These are phyloP conservation scores for Calephelis perditalis DNA, from an alignment of 2,888 invertebrate species.

Conservation along the genomic window DNA sequence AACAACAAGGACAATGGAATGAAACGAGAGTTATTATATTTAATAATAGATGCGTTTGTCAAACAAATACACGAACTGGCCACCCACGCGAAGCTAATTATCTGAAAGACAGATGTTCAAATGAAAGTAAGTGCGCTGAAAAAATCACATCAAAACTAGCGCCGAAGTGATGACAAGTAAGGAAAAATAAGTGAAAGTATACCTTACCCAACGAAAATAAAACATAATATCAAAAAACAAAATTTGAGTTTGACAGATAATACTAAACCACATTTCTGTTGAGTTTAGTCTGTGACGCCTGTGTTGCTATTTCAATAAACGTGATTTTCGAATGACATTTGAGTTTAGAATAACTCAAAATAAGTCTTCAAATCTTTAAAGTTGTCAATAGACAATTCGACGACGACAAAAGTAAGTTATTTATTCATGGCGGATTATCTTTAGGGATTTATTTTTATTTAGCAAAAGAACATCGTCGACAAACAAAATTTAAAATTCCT, in stretches of 20 bases:
- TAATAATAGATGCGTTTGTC: constrained; percentile 49
- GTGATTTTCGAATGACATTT: background rate
- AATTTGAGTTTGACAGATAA: constrained; percentile 13
- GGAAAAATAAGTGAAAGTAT: constrained; percentile 19
- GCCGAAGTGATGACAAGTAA: constrained; percentile 60
- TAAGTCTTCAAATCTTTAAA: constrained; percentile 34
- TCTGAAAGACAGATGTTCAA: constrained; percentile 63
- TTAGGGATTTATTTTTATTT: constrained; percentile 53
- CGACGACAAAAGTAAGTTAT: constrained; percentile 67
- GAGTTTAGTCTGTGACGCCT: background rate
- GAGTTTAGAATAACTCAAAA: background rate
- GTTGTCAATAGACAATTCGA: constrained; percentile 68
- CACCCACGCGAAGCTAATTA: constrained; percentile 62
- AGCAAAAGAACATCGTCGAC: constrained; percentile 55
- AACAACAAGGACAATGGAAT: constrained; percentile 55
- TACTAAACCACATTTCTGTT: background rate
- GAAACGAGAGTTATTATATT: constrained; percentile 52
- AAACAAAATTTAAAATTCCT: constrained; percentile 53
- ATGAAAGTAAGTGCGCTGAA: constrained; percentile 59
- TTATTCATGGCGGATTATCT: constrained; percentile 74
- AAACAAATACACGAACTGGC: constrained; percentile 43
- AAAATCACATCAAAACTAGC: constrained; percentile 72
- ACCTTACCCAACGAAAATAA: constrained; percentile 21
- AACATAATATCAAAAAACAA: constrained; percentile 20
- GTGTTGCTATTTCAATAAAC: background rate